Conservation (phyloP, 2,797 vertebrate species). For the Micromesistius poutassou region DNA sequence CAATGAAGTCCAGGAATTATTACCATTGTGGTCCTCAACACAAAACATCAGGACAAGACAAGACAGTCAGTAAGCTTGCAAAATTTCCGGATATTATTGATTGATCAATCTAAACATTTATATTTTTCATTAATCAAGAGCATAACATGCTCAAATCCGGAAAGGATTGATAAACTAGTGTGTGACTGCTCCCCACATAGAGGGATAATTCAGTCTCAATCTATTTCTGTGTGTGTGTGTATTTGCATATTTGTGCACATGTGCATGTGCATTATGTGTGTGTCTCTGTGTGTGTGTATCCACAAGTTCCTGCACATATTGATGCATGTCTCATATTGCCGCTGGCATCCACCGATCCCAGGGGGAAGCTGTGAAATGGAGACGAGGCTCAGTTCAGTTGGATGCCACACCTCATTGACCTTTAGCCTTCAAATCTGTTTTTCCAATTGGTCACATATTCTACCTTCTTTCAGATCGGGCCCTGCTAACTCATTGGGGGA, state of each 20-base stretch:
- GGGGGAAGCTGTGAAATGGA: constrained; percentile 58
- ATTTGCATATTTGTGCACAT: neutral
- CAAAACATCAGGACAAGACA: too few relatives aligned
- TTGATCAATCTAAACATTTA: too few relatives aligned
- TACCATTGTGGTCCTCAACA: too few relatives aligned
- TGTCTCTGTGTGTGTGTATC: constrained; percentile 15
- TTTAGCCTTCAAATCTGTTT: constrained; percentile 61
- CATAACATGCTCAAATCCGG: neutral
- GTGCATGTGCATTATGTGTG: neutral
- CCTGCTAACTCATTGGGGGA: constrained; percentile 12
- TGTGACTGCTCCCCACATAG: neutral
- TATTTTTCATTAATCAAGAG: too few relatives aligned
- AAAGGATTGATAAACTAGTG: neutral
- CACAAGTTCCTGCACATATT: neutral
- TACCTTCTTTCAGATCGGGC: constrained; percentile 39
- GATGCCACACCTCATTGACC: constrained; percentile 67
- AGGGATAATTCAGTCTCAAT: neutral
- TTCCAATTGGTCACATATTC: constrained; percentile 67
- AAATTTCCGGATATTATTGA: too few relatives aligned
- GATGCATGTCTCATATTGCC: constrained; percentile 55
- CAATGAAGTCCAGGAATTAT: too few relatives aligned
- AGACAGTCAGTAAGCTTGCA: too few relatives aligned
- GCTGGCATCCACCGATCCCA: constrained; percentile 54
- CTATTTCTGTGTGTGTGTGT: neutral
- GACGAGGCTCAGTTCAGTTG: constrained; percentile 55